These are phyloP conservation scores for Xestoiulus laeticollis DNA, from an alignment of 2,888 invertebrate genomes.

Conservation along the genomic window DNA sequence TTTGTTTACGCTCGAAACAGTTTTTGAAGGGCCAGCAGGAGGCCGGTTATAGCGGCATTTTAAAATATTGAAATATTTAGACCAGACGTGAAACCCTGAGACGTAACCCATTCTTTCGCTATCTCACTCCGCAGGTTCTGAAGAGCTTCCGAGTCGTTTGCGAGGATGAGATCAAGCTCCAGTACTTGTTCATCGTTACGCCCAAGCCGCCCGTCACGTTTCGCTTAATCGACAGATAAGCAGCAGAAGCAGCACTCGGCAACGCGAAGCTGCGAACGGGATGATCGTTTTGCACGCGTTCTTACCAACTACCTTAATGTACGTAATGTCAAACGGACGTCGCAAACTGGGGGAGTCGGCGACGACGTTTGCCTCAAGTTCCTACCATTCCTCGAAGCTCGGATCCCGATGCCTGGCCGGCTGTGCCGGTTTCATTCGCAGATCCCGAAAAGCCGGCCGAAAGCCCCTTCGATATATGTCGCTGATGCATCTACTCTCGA, in stretches of 20 bases:
- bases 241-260: not conserved
- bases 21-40: too few relatives aligned
- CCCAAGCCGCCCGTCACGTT: slow-evolving; percentile 79
- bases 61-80: too few relatives aligned
- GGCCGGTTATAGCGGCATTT: too few relatives aligned
- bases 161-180: slow-evolving; percentile 75
- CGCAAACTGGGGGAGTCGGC: not conserved
- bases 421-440: too few relatives aligned
- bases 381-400: not conserved
- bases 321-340: not conserved
- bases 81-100: too few relatives aligned
- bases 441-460: too few relatives aligned
- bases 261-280: not conserved
- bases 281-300: not conserved
- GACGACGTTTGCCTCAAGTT: not conserved
- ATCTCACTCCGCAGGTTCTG: slow-evolving; percentile 69
- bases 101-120: not conserved
- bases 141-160: slow-evolving; percentile 77
- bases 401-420: not conserved
- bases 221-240: slow-evolving; percentile 67
- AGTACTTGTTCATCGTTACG: slow-evolving; percentile 83
- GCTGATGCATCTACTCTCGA: too few relatives aligned
- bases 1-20: too few relatives aligned
- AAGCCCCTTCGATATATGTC: too few relatives aligned
- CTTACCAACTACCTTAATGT: slow-evolving; percentile 27